Evolutionary conservation across 2,888 invertebrate species (phyloP).

Genomic region (Polydrusus cervinus): DNA sequence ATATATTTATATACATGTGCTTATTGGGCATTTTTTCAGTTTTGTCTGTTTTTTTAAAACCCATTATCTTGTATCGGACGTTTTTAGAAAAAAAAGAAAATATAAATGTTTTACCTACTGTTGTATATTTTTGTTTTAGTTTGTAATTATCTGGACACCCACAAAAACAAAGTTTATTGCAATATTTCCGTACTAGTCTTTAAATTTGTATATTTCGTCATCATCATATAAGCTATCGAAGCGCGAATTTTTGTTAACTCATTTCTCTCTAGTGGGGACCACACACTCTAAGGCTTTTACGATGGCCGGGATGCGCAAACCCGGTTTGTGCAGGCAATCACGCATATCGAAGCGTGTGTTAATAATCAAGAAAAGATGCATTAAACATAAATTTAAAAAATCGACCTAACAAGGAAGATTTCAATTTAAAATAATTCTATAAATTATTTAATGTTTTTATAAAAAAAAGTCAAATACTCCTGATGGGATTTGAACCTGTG

Average conservation of each 20-base stretch:
- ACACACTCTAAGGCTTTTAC: too few relatives aligned
- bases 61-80: slow-evolving; percentile 47
- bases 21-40: slow-evolving; percentile 63
- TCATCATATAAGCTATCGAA: background rate
- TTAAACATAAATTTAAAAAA: too few relatives aligned
- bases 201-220: slow-evolving; percentile 10
- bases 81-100: slow-evolving; percentile 55
- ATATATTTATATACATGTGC: slow-evolving; percentile 63
- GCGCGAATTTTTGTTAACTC: slow-evolving; percentile 20
- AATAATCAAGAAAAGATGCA: too few relatives aligned
- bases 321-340: too few relatives aligned
- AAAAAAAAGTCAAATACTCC: too few relatives aligned
- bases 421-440: too few relatives aligned
- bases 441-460: too few relatives aligned
- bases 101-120: slow-evolving; percentile 60
- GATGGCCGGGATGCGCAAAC: too few relatives aligned
- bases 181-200: slow-evolving; percentile 49
- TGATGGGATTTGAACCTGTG: too few relatives aligned
- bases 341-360: too few relatives aligned
- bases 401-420: too few relatives aligned
- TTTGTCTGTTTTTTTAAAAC: slow-evolving; percentile 58
- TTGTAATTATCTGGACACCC: slow-evolving; percentile 57
- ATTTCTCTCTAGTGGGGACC: too few relatives aligned
- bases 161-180: slow-evolving; percentile 48
- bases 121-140: slow-evolving; percentile 63